These are phyloP conservation scores for Trichopoda pennipes DNA, from an alignment of 2,888 invertebrate species.

Conservation along the genomic window DNA sequence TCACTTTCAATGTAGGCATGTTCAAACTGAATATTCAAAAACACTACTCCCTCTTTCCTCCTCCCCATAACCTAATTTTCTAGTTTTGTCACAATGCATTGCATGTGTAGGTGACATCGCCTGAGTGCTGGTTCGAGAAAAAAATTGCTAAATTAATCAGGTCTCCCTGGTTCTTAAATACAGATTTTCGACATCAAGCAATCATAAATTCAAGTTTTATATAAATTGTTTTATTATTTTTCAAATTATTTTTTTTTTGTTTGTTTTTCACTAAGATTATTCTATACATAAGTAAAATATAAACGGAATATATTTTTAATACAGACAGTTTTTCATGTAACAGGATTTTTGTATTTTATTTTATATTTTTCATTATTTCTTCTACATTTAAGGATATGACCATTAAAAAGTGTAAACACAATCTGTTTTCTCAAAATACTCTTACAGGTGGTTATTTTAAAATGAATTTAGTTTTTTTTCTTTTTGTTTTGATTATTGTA, in stretches of 20 bases:
- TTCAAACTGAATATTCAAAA: too few species aligned
- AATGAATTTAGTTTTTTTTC: constrained; percentile 1
- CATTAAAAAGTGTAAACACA: constrained; percentile 52
- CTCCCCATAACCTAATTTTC: too few species aligned
- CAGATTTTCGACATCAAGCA: neutral
- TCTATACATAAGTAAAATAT: constrained; percentile 61
- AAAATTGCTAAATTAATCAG: too few species aligned
- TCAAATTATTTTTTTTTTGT: constrained; percentile 50
- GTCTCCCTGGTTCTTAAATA: neutral
- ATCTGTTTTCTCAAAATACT: constrained; percentile 38
- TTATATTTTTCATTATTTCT: constrained; percentile 33
- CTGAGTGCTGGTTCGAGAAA: too few species aligned
- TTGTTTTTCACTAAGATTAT: constrained; percentile 38
- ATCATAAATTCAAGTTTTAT: constrained; percentile 32
- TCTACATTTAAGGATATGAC: constrained; percentile 64
- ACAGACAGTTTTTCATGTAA: constrained; percentile 64
- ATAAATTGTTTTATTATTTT: constrained; percentile 55
- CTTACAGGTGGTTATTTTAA: constrained; percentile 58
- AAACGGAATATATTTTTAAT: constrained; percentile 68
- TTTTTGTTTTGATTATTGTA: too few species aligned
- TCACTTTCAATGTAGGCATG: too few species aligned
- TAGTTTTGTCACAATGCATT: too few species aligned
- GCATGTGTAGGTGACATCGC: too few species aligned
- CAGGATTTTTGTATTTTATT: constrained; percentile 54
- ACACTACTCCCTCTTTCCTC: too few species aligned